Percentiles rank a stretch among this genome's conserved stretches.
Conservation (phyloP, 2,888 invertebrate genomes). For the Odontocerum albicorne region DNA sequence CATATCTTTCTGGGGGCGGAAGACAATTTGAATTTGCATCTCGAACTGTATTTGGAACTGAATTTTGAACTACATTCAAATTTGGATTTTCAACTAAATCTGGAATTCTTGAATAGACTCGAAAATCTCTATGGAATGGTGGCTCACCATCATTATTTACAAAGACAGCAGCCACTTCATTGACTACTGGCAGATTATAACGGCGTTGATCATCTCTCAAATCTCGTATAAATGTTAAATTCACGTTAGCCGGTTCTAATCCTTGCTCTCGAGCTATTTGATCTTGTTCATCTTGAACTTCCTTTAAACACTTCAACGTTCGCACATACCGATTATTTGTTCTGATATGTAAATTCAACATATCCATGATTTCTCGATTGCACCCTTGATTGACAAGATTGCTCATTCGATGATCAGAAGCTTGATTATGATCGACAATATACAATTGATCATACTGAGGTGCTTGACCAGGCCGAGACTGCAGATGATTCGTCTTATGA, state of each 20-base stretch:
- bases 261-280: not conserved
- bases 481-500: not conserved
- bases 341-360: not conserved
- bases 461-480: not conserved
- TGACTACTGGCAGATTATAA: not conserved
- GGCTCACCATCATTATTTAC: conserved; percentile 1
- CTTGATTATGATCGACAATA: not conserved
- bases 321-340: not conserved
- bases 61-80: too few species aligned
- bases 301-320: not conserved
- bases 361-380: not conserved
- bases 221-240: not conserved
- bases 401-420: not conserved
- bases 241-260: not conserved
- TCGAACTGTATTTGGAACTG: too few species aligned
- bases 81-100: not conserved
- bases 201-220: not conserved
- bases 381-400: not conserved
- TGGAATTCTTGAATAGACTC: not conserved
- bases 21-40: too few species aligned
- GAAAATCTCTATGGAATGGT: not conserved
- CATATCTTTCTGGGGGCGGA: too few species aligned
- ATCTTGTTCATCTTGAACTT: not conserved
- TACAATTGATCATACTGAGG: not conserved
- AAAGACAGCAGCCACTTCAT: not conserved